These are phyloP conservation scores for Brachyopa scutellaris DNA, from an alignment of 2,888 invertebrate genomes.

Conservation along the genomic window DNA sequence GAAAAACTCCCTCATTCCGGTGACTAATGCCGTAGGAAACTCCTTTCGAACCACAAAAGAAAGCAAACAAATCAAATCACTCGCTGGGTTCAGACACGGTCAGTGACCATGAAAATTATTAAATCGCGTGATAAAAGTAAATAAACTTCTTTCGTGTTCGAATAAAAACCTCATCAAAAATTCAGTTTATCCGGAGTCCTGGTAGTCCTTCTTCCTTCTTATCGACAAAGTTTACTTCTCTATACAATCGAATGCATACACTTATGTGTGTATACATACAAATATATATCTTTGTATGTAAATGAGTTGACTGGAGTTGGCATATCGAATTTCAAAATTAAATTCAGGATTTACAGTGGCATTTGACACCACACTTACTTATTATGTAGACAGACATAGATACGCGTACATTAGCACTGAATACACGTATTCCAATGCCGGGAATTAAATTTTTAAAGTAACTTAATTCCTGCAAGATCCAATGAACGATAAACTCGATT, in stretches of 20 bases:
- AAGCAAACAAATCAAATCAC: constrained; percentile 10
- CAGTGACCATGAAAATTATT: constrained; percentile 50
- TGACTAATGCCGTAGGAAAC: not conserved
- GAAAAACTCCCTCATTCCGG: not conserved
- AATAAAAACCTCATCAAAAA: constrained; percentile 30
- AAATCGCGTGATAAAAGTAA: constrained; percentile 42
- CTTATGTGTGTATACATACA: no score
- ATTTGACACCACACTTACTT: constrained; percentile 1
- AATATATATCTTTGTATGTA: no score
- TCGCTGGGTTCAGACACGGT: constrained; percentile 10
- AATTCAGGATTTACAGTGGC: constrained; percentile 18
- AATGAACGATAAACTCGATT: constrained; percentile 19
- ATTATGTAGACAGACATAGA: not conserved
- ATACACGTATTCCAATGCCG: not conserved
- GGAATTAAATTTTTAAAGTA: constrained; percentile 15
- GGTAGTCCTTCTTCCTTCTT: not conserved
- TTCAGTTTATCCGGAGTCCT: not conserved
- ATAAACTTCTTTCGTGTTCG: constrained; percentile 21
- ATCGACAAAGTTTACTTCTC: not conserved
- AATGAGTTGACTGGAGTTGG: no score
- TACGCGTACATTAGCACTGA: not conserved
- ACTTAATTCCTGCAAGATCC: constrained; percentile 29
- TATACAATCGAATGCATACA: no score
- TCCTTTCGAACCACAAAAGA: not conserved
- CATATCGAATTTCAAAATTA: constrained; percentile 26